These are phyloP conservation scores for Dendroctonus ponderosae DNA, from an alignment of 1,140 invertebrate species.

Conservation along the genomic window DNA sequence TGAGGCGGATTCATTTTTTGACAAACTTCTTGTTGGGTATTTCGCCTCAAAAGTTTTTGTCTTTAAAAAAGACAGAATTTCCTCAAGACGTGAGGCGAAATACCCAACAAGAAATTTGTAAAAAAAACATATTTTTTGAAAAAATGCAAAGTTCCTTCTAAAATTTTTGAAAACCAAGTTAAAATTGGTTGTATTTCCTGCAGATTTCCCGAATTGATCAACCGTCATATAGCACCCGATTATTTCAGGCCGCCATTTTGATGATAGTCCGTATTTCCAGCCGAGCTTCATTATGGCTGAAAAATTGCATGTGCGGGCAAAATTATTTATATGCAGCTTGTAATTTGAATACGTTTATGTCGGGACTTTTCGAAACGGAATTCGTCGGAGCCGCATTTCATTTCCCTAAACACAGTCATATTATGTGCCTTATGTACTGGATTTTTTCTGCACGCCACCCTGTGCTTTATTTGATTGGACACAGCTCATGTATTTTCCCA, in stretches of 20 bases:
- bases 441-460: slow-evolving; percentile 7
- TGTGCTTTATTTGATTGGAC: slow-evolving; percentile 3
- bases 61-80: too few species aligned
- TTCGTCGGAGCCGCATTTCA: background rate
- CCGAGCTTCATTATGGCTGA: slow-evolving; percentile 11
- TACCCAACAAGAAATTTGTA: too few species aligned
- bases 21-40: too few species aligned
- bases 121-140: too few species aligned
- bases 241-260: slow-evolving; percentile 14
- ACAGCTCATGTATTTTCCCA: background rate
- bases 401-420: slow-evolving; percentile 9
- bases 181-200: too few species aligned
- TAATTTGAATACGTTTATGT: slow-evolving; percentile 19
- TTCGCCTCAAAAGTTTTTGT: too few species aligned
- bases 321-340: slow-evolving; percentile 21
- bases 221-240: background rate
- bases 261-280: slow-evolving; percentile 10
- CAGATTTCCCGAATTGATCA: too few species aligned
- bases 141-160: too few species aligned
- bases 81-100: too few species aligned
- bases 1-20: too few species aligned
- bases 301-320: slow-evolving; percentile 20
- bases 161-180: too few species aligned
- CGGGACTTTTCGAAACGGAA: slow-evolving; percentile 4
- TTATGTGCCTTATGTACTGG: slow-evolving; percentile 4